A percentile compares a stretch with the other conserved stretches of the same genome.
These are phyloP conservation scores for Sabatieria punctata DNA, from an alignment of 2,888 invertebrate genomes.

Conservation along the genomic window DNA sequence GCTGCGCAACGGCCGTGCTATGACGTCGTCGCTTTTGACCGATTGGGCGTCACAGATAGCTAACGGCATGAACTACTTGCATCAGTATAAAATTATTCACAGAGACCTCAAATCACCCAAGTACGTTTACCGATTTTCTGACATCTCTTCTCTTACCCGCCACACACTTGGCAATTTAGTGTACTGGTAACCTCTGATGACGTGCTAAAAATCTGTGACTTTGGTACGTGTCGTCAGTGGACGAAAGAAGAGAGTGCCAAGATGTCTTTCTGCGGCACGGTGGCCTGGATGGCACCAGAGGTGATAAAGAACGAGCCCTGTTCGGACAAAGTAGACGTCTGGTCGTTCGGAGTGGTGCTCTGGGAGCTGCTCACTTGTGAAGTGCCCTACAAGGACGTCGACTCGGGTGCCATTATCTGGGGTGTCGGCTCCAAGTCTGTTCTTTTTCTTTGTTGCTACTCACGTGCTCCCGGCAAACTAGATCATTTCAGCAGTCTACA, in stretches of 20 bases:
- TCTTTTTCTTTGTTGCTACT: background rate
- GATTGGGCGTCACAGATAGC: conserved; percentile 91
- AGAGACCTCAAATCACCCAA: conserved; percentile 96
- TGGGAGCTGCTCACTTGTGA: conserved; percentile 94
- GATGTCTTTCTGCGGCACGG: conserved; percentile 96
- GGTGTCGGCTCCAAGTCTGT: conserved; percentile 57
- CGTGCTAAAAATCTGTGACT: conserved; percentile 83
- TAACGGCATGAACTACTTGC: conserved; percentile 86
- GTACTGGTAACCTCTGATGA: conserved; percentile 36
- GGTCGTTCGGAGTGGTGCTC: conserved; percentile 92
- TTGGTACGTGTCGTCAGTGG: conserved; percentile 86
- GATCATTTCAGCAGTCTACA: conserved; percentile 56
- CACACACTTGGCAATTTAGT: conserved; percentile 21
- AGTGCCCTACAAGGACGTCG: conserved; percentile 78
- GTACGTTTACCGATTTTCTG: conserved; percentile 44
- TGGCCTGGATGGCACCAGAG: conserved; percentile 99
- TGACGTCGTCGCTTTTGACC: conserved; percentile 33
- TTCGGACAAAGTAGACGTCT: conserved; percentile 92
- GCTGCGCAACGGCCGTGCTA: conserved; percentile 40
- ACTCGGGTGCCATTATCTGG: conserved; percentile 91
- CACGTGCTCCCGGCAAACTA: background rate
- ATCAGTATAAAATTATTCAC: conserved; percentile 88
- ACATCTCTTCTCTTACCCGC: background rate
- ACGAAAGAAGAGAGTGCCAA: conserved; percentile 64
- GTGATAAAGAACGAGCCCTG: conserved; percentile 89